Evolutionary conservation across 2,888 invertebrate genomes (phyloP), one percentile per base, ranked within the genome.

Genomic region (Eutolmus rufibarbis): DNA sequence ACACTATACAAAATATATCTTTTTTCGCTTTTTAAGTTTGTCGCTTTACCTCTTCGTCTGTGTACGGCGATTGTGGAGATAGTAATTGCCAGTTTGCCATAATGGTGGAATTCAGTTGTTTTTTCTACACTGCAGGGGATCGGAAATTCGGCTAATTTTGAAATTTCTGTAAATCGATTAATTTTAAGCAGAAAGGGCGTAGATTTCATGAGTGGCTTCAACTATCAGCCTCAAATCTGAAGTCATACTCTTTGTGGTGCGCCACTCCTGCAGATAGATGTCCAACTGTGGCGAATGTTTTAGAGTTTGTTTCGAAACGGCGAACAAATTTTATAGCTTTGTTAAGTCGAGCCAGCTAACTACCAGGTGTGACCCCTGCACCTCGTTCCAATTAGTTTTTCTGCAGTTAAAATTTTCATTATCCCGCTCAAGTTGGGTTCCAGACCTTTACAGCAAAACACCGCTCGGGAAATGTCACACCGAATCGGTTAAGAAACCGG

Each of bases 371-470:
- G 66, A 84, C 84, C 84, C 43, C n/a, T 84, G 84, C 57, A 19
- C 84, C 28, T 57, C 34, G 74, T 37, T 66, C 84, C 84, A 84
- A 84, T 84, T 84, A 84, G 37, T 74, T 84, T 84, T 23, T 34
- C 40, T 66, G 8, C 16, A 37, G 23, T 5, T 43, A 40, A 81
- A 81, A 76, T 74, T 40, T 84, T 66, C 19, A 37, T 66, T 74
- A 74, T 46, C 43, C 57, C 40, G 23, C 40, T 81, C 51, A 23
- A 14, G 51, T 51, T 51, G 43, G 3, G 12, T 9, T 82, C 3
- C 56, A 56, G 16, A 19, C 37, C 40, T 40, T 46, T 37, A 8
- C 46, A 8, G 14, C 43, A 7, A 34, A 51, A 51, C 66, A 19
- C 12, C 28, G 23, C 28, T 19, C 66, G 28, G 66, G 28, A 84